phyloP scores from a whole-genome alignment of 2,113 vertebrate species.

The Pristiophorus japonicus region DNA sequence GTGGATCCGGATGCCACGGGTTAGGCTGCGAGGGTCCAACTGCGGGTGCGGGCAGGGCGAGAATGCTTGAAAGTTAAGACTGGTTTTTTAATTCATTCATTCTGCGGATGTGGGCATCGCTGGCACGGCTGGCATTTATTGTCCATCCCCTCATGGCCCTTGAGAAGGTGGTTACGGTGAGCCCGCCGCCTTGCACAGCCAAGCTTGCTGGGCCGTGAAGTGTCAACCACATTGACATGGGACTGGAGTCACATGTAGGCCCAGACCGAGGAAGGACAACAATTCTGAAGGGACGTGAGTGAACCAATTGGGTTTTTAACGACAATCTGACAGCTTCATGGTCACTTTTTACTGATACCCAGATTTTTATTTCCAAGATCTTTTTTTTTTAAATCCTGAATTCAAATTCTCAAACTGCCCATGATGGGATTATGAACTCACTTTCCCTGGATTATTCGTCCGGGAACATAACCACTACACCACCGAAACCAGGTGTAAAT shows the following conservation, averaged over 20 bases:
- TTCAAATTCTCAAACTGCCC: background rate
- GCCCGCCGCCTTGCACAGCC: background rate
- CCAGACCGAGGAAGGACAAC: background rate
- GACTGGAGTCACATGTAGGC: background rate
- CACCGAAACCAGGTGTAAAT: no score
- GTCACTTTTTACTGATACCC: background rate
- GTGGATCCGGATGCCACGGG: background rate
- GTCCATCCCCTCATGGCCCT: background rate
- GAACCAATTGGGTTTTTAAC: background rate
- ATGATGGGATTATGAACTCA: background rate
- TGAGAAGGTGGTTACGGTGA: background rate
- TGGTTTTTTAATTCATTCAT: background rate
- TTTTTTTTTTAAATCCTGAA: no score
- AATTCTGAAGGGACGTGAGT: background rate
- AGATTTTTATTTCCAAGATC: background rate
- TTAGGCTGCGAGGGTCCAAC: background rate
- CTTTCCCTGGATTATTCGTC: background rate
- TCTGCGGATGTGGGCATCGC: background rate
- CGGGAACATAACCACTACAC: background rate
- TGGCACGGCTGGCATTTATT: background rate
- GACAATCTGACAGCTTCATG: no score
- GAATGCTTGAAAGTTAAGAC: background rate
- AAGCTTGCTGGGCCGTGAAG: background rate
- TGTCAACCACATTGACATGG: background rate
- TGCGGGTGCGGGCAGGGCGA: no score